Evolutionary conservation across 2,888 invertebrate species (phyloP), one percentile per base, ranked within the genome.

Genomic region (Thecophora atra): DNA sequence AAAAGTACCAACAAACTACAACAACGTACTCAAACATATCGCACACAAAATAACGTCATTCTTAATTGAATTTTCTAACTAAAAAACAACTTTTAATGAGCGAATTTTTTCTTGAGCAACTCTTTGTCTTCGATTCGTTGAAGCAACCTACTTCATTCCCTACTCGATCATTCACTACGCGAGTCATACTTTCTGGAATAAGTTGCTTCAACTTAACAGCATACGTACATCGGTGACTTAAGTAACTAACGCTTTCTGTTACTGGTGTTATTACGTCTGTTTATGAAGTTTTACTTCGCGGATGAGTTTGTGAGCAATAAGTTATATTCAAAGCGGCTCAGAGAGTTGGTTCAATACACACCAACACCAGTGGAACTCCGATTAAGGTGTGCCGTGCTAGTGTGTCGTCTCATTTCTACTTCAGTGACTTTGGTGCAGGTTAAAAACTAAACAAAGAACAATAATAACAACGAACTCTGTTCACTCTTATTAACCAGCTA

Each of bases 371-470:
- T 44, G 24, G n/a, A 66, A 66, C 66, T 54, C 30, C 28, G 37
- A 67, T 56, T 54, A 67, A 67, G 67, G 67, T 67, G 67, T 67
- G 67, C 37, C 56, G 13, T 67, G 37, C n/a, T n/a, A 30, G 54
- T 37, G 67, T 56, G 28, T 30, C n/a, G 13, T n/a, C 21, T 15
- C 13, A 47, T 47, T 26, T 60, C 17, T 24, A 17, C 1, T 3
- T 56, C 56, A 56, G 54, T 15, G 37, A 54, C 37, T n/a, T 30
- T 37, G 11, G 67, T 67, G 67, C 30, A 37, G 66, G 64, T 64
- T 6, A 51, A 64, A 64, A 42, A 47, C 51, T 42, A 24, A 64
- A 26, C 51, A 17, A 64, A 47, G 17, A 15, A 26, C 26, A 64
- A 64, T 7, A 64, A 19, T 21, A 64, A 24, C 62, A 63, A 24